Conservation (phyloP, 2,797 vertebrate species). For the Limosa lapponica region DNA sequence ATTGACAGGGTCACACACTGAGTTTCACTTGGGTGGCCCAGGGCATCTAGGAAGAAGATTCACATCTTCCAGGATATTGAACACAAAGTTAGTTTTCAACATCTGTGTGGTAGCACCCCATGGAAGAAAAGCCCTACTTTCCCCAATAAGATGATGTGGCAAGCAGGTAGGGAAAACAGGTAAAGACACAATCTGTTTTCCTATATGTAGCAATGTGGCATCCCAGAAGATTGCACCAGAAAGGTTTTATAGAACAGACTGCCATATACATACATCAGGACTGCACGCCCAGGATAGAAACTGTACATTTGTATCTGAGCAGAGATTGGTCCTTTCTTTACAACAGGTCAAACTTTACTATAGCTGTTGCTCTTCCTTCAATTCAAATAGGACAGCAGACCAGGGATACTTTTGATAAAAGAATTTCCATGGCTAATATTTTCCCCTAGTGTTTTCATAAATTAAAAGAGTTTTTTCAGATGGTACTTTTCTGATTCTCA, state of each 20-base stretch:
- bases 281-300: background rate
- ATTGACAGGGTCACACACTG: background rate
- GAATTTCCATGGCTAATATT: background rate
- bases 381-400: background rate
- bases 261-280: background rate
- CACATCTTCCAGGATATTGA: background rate
- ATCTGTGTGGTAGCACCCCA: background rate
- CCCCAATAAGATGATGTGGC: background rate
- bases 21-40: background rate
- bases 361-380: background rate
- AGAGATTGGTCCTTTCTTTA: background rate
- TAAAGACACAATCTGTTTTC: background rate
- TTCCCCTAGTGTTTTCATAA: background rate
- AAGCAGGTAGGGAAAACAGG: background rate
- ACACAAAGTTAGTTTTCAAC: background rate
- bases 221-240: background rate
- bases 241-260: background rate
- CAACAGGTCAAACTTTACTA: background rate
- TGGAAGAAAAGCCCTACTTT: background rate
- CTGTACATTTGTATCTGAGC: fast-evolving
- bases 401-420: background rate
- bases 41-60: background rate
- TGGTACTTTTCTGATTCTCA: background rate
- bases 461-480: background rate
- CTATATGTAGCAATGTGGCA: fast-evolving